Evolutionary conservation across 1,140 invertebrate genomes (phyloP), one percentile per base, ranked within the genome.

Genomic region (Araneus ventricosus): DNA sequence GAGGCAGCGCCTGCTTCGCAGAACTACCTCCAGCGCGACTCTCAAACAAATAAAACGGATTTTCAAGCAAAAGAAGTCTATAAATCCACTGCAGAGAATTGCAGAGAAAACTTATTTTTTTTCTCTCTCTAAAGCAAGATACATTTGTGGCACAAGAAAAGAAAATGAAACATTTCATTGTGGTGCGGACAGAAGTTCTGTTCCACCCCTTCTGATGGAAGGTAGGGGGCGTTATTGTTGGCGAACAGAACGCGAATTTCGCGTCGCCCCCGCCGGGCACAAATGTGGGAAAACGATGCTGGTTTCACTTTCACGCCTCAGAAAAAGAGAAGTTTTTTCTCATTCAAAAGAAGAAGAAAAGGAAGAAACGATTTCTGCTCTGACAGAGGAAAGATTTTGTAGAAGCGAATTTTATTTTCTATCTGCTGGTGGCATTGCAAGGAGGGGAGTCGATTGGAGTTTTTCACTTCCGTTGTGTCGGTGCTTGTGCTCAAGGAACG

Each of bases 251-350:
- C 20, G 30, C 70, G 70, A 75, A 75, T 59, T 88, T 88, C 61
- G 17, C 34, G 34, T 67, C 88, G 30, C 84, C 88, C 88, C 88
- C 30, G 41, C 88, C 41, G 88, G 39, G 63, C 70, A 59, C 63
- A 57, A 89, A 89, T 89, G 88, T 89, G 88, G 67, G 88, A 89
- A 89, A 89, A 89, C 67, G 88, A 52, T 59, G n/a, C 52, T 37
- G 88, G 88, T 89, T 89, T 89, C 88, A 79, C 88, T 89, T 89
- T 89, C 88, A 89, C 88, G 70, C 88, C 67, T 88, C 24, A 20
- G 7, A 30, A 37, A 39, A 27, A 27, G 82, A 27, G 20, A 22
- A 6, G 57, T 85, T 85, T 57, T 85, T 80, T 22, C 34, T 39
- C 17, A 1, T 17, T 52, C 5, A 52, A 52, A 20, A 63, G 59